Conservation (phyloP, 2,797 vertebrate genomes). For the Cirrhinus mrigala region DNA sequence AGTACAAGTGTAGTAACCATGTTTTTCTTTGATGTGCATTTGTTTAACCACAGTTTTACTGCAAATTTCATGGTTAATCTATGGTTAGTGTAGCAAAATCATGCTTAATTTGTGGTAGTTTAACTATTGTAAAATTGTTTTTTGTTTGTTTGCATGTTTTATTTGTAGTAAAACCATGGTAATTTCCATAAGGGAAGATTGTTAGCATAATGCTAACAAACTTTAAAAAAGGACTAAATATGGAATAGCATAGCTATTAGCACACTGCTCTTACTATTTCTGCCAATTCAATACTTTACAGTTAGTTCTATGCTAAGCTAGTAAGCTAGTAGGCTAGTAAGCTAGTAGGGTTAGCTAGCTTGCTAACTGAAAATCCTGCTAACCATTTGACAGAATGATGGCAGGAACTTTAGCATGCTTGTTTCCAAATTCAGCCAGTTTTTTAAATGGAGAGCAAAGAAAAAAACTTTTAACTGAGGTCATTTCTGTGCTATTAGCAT, state of each 20-base stretch:
- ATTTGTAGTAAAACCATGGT: too few relatives aligned
- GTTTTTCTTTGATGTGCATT: too few relatives aligned
- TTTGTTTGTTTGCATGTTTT: too few relatives aligned
- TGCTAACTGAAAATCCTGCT: background rate
- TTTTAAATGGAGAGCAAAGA: background rate
- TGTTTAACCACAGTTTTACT: too few relatives aligned
- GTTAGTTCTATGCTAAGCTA: background rate
- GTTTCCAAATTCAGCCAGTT: background rate
- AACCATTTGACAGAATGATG: background rate
- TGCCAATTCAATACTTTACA: background rate
- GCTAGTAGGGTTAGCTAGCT: background rate
- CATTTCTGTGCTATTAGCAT: too few relatives aligned
- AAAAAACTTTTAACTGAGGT: background rate
- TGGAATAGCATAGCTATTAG: background rate
- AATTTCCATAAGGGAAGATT: background rate
- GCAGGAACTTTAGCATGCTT: background rate
- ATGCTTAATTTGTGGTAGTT: too few relatives aligned
- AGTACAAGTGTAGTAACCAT: too few relatives aligned
- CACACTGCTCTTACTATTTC: background rate
- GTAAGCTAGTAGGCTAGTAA: too few relatives aligned
- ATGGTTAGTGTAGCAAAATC: too few relatives aligned
- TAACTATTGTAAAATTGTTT: too few relatives aligned
- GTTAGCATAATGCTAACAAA: background rate
- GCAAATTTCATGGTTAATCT: too few relatives aligned
- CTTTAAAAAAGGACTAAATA: background rate